Evolutionary conservation across 1,140 invertebrate genomes (phyloP).

Genomic region (Hestina assimilis): DNA sequence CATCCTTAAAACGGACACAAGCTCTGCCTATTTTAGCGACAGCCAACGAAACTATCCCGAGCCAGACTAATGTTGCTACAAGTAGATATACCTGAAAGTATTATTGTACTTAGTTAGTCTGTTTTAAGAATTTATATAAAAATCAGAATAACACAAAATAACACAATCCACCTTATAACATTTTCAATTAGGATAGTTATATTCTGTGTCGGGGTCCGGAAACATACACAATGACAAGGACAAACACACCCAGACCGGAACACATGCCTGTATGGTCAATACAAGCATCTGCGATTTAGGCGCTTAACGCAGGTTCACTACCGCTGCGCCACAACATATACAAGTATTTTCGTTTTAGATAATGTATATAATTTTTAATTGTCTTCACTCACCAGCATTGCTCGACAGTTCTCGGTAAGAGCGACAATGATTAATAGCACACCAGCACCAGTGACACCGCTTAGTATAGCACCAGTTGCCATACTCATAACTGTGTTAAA

Average conservation of each 20-base stretch:
- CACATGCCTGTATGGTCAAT: too few species aligned
- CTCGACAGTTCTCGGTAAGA: conserved; percentile 65
- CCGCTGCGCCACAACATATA: too few species aligned
- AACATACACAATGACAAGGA: too few species aligned
- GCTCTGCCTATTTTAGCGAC: conserved; percentile 50
- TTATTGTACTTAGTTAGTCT: not conserved
- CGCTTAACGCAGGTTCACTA: too few species aligned
- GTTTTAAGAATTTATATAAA: not conserved
- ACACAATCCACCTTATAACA: too few species aligned
- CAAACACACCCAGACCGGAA: too few species aligned
- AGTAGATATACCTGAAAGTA: conserved; percentile 54
- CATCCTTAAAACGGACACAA: conserved; percentile 53
- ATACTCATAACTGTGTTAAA: conserved; percentile 56
- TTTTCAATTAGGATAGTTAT: too few species aligned
- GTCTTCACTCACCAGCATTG: conserved; percentile 62
- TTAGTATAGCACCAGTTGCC: conserved; percentile 51
- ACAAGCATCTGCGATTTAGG: too few species aligned
- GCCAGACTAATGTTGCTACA: conserved; percentile 51
- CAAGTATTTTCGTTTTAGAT: too few species aligned
- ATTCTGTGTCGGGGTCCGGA: too few species aligned
- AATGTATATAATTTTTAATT: not conserved
- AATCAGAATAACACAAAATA: too few species aligned
- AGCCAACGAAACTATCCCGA: conserved; percentile 45
- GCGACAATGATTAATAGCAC: conserved; percentile 58
- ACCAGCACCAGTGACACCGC: conserved; percentile 58